Evolutionary conservation across 2,113 vertebrate species (phyloP), one percentile per base, ranked within the genome.

Genomic region (Pimephales promelas): DNA sequence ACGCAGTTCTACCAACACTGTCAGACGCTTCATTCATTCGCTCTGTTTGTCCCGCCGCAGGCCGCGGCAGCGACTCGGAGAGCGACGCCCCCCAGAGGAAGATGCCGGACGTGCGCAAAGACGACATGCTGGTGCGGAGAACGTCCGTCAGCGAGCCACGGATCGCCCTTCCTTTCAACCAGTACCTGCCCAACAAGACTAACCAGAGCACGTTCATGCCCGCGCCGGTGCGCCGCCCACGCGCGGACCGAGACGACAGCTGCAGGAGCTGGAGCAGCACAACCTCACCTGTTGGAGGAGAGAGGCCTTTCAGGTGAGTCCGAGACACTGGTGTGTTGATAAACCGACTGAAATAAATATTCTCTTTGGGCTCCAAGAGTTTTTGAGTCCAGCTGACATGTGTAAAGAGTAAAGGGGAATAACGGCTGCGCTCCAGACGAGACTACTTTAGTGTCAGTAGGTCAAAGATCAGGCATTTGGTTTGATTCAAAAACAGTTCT

Each of bases 171-270:
- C 97, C 98, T 90, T 99, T 99, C 88, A 99, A 99, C 93, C 98
- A 99, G 93, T 99, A 98, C 94, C 96, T 99, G 87, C 98, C 98
- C 0, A 99, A 99, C 92, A 97, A 95, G 90, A 97, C 94, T 92
- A 98, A 99, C 92, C 97, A 98, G 95, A 96, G 95, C 0, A 93
- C 95, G 45, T 99, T 98, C 0, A 79, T 98, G 81, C 97, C 97
- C 0, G 90, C 95, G 3, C 95, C 95, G 0, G 94, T 97, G 45
- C 95, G 96, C 72, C 96, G 94, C 82, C 97, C 96, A 90, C 95
- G 92, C 77, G 90, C 87, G 0, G 96, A 97, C 10, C 91, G 94
- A 14, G 96, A 97, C 43, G 97, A 96, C 2, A 96, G 91, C 31
- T 91, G 94, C 14, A 97, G 96, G 89, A 99, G 97, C 88, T 98